Percentiles rank a stretch among this genome's conserved stretches.
These are phyloP conservation scores for Cerceris ruficornis DNA, from an alignment of 2,888 invertebrate genomes.

Conservation along the genomic window DNA sequence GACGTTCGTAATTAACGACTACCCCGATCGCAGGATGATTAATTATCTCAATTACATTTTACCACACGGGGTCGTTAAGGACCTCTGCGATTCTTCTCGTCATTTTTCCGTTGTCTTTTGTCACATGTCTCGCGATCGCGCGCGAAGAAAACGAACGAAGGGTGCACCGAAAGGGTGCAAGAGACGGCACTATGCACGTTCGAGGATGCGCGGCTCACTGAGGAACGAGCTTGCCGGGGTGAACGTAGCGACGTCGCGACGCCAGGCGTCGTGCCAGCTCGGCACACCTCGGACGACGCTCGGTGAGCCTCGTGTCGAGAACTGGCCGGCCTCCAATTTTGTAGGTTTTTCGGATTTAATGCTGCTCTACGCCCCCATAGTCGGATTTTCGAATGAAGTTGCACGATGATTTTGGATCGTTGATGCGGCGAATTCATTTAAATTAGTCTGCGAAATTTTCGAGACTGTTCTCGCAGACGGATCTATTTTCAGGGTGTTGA, in stretches of 20 bases:
- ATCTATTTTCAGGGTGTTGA: too few species aligned
- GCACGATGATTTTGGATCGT: too few species aligned
- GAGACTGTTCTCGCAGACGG: too few species aligned
- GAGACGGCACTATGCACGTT: slow-evolving; percentile 37
- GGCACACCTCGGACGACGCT: slow-evolving; percentile 49
- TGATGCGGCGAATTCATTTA: too few species aligned
- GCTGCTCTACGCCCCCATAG: too few species aligned
- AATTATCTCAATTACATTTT: slow-evolving; percentile 13
- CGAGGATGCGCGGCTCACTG: slow-evolving; percentile 64
- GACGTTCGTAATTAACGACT: background rate
- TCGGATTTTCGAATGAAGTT: too few species aligned
- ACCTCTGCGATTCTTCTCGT: slow-evolving; percentile 33
- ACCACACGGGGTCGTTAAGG: slow-evolving; percentile 46
- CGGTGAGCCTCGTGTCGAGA: slow-evolving; percentile 35
- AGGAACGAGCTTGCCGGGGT: slow-evolving; percentile 34
- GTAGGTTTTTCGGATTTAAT: slow-evolving; percentile 3
- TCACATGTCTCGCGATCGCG: slow-evolving; percentile 54
- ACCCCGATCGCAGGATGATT: background rate
- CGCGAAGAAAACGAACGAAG: slow-evolving; percentile 15
- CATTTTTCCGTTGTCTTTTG: slow-evolving; percentile 37
- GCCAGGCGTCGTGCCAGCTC: slow-evolving; percentile 64
- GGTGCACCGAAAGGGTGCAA: background rate
- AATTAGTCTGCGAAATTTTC: too few species aligned
- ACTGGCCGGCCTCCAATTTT: slow-evolving; percentile 52
- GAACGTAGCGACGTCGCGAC: slow-evolving; percentile 65